Conservation (phyloP, 2,113 vertebrate species). For the Seriola quinqueradiata region DNA sequence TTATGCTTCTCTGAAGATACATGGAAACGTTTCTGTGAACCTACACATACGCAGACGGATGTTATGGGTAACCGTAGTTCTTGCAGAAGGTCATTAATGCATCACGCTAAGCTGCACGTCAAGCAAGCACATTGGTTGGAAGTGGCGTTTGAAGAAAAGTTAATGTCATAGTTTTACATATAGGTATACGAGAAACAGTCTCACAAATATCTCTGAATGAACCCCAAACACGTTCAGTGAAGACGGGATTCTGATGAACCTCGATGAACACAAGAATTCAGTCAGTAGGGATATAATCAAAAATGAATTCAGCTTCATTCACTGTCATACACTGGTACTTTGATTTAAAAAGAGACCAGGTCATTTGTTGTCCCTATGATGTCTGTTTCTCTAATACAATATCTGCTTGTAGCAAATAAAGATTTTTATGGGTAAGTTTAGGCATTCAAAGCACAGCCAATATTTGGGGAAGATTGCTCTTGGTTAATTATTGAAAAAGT, state of each 20-base stretch:
- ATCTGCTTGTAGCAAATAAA: not conserved
- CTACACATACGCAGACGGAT: not conserved
- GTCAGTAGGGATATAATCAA: not conserved
- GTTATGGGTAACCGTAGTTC: not conserved
- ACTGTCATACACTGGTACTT: not conserved
- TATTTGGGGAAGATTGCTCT: too few species aligned
- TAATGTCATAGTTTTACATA: slow-evolving; percentile 4
- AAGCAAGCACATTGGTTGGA: not conserved
- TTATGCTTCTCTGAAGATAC: slow-evolving; percentile 1
- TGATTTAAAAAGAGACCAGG: not conserved
- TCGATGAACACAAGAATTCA: not conserved
- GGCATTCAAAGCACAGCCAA: not conserved
- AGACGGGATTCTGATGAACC: not conserved
- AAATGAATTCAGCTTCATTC: not conserved
- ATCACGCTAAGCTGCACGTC: not conserved
- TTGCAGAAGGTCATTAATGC: not conserved
- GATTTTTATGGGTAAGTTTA: not conserved
- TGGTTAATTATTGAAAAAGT: not conserved
- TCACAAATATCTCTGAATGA: too few species aligned
- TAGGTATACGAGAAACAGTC: not conserved
- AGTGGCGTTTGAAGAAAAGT: not conserved
- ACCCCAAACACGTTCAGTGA: not conserved
- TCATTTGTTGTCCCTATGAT: not conserved
- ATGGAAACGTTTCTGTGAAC: not conserved
- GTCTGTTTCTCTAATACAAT: not conserved